These are phyloP conservation scores for Phocides pigmalion DNA, from an alignment of 1,140 invertebrate genomes.

Conservation along the genomic window DNA sequence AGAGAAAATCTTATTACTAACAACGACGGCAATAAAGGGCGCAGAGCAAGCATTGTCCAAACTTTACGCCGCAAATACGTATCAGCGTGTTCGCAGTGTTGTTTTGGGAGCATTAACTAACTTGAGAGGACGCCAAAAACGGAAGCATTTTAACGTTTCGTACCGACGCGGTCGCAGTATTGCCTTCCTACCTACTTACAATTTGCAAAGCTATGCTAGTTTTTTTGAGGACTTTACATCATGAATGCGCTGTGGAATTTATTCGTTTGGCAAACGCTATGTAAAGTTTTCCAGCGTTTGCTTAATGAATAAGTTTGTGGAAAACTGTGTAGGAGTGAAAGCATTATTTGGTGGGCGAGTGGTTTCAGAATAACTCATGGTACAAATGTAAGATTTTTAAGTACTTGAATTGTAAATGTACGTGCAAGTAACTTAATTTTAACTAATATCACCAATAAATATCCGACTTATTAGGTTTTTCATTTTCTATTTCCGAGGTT, in stretches of 20 bases:
- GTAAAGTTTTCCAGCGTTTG: conserved; percentile 13
- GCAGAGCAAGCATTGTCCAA: conserved; percentile 51
- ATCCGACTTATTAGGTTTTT: too few relatives aligned
- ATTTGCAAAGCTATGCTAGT: conserved; percentile 45
- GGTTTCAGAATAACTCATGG: neutral
- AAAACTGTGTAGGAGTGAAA: neutral
- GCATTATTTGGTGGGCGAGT: neutral
- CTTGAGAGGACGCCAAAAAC: conserved; percentile 77
- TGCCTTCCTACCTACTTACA: conserved; percentile 61
- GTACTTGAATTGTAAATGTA: too few relatives aligned
- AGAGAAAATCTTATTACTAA: conserved; percentile 25
- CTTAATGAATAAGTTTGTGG: conserved; percentile 8
- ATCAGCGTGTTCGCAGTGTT: conserved; percentile 66
- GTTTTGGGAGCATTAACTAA: conserved; percentile 80
- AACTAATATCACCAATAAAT: too few relatives aligned
- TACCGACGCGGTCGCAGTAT: conserved; percentile 53
- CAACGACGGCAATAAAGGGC: conserved; percentile 28
- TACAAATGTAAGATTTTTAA: neutral
- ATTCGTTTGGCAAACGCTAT: conserved; percentile 25
- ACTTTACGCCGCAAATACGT: conserved; percentile 62
- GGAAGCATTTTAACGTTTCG: conserved; percentile 71
- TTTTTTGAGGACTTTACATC: conserved; percentile 34
- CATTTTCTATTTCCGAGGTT: too few relatives aligned
- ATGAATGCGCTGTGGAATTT: conserved; percentile 31
- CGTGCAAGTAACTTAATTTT: too few relatives aligned